Conservation (phyloP, 2,113 vertebrate genomes). For the Cepphus grylle region DNA sequence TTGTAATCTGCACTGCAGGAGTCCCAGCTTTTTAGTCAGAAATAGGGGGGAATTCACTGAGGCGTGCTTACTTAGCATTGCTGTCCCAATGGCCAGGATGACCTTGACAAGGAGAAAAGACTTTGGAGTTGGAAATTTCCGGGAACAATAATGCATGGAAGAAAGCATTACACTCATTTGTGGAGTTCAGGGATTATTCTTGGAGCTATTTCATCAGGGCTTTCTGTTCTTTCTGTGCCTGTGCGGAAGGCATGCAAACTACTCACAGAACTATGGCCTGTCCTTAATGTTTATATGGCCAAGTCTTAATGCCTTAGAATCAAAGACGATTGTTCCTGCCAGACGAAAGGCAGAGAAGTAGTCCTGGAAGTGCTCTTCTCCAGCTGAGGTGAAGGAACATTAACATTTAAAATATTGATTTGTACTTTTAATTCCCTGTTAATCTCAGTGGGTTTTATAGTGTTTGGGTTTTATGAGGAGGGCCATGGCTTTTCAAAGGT, state of each 20-base stretch:
- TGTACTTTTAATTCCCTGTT: not conserved
- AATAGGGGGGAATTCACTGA: not conserved
- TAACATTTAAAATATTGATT: not conserved
- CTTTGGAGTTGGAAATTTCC: not conserved
- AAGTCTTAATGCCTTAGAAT: not conserved
- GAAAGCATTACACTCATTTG: not conserved
- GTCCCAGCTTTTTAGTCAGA: constrained; percentile 16
- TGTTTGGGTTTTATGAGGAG: not conserved
- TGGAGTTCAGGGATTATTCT: not conserved
- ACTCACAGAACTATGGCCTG: not conserved
- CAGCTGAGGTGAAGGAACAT: not conserved
- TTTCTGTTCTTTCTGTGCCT: not conserved
- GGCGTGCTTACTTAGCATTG: not conserved
- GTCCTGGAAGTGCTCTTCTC: not conserved
- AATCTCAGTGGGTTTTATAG: not conserved
- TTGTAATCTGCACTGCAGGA: constrained; percentile 1
- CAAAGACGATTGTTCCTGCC: not conserved
- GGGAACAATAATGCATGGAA: not conserved
- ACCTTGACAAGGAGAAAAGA: constrained; percentile 52
- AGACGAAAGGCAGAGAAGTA: not conserved
- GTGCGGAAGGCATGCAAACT: not conserved
- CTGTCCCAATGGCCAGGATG: not conserved
- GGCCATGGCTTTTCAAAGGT: not conserved
- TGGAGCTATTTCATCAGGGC: not conserved
- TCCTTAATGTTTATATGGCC: not conserved